Evolutionary conservation across 2,797 vertebrate species (phyloP).

Genomic region (Pygocentrus nattereri): DNA sequence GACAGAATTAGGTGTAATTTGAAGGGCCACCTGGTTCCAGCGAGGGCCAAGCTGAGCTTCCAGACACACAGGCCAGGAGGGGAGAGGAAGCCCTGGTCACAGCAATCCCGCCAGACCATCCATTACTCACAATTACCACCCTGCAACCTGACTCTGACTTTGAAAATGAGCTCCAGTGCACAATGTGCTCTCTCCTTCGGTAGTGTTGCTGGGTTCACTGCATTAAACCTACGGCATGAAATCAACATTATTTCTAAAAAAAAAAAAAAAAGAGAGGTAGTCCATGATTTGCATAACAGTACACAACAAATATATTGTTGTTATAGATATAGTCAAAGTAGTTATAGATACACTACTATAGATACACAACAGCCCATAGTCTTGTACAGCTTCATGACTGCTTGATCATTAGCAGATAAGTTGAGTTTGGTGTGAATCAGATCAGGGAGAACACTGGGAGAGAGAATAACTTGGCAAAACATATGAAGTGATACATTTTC

Average conservation of each 20-base stretch:
- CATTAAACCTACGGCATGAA: neutral
- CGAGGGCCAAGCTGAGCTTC: constrained; percentile 34
- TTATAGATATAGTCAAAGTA: too few species aligned
- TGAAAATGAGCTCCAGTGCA: constrained; percentile 3
- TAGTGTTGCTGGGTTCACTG: neutral
- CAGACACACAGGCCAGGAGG: constrained; percentile 43
- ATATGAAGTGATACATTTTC: too few species aligned
- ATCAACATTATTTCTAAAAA: neutral
- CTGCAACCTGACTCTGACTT: constrained; percentile 18
- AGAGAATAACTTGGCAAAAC: too few species aligned
- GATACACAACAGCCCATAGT: too few species aligned
- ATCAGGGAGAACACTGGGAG: too few species aligned
- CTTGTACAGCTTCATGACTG: too few species aligned
- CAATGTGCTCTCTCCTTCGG: neutral
- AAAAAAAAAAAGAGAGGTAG: neutral
- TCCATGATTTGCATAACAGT: too few species aligned
- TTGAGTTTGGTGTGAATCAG: too few species aligned
- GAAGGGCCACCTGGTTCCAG: constrained; percentile 46
- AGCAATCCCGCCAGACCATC: constrained; percentile 18
- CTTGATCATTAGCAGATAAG: too few species aligned
- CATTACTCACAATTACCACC: constrained; percentile 40
- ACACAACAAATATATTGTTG: too few species aligned
- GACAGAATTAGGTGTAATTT: constrained; percentile 28
- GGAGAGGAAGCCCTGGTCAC: constrained; percentile 55
- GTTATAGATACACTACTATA: too few species aligned